Percentiles rank a stretch among this genome's conserved stretches.
Evolutionary conservation across 2,888 invertebrate species (phyloP).

Genomic region (Camponotus fellah): DNA sequence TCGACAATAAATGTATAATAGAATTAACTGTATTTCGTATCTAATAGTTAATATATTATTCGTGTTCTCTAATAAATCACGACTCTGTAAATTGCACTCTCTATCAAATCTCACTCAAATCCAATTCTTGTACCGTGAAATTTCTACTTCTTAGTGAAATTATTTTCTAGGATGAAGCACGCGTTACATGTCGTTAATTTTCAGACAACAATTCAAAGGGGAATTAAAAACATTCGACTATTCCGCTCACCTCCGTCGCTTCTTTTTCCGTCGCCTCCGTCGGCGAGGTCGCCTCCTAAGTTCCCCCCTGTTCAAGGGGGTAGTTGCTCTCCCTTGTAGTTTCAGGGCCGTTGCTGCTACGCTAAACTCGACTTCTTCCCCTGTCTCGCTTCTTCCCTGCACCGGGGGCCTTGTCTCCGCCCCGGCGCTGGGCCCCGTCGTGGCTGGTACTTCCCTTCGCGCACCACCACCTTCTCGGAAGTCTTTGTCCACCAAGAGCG

Average conservation of each 20-base stretch:
- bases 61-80: not conserved
- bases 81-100: not conserved
- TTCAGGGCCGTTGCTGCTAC: constrained; percentile 85
- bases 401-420: constrained; percentile 84
- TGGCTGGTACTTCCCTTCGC: constrained; percentile 76
- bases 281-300: constrained; percentile 82
- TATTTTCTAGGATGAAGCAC: not conserved
- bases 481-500: constrained; percentile 58
- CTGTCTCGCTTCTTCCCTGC: constrained; percentile 80
- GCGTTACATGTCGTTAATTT: not conserved
- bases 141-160: not conserved
- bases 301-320: constrained; percentile 84
- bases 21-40: constrained; percentile 55
- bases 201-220: not conserved
- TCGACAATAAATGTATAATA: constrained; percentile 37
- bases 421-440: constrained; percentile 85
- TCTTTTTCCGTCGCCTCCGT: constrained; percentile 85
- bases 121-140: not conserved
- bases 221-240: not conserved
- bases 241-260: constrained; percentile 83
- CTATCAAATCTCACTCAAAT: constrained; percentile 5
- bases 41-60: constrained; percentile 22
- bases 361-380: constrained; percentile 73
- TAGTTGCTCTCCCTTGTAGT: constrained; percentile 78
- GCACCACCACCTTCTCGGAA: constrained; percentile 59